Evolutionary conservation across 2,113 vertebrate genomes (phyloP).

Genomic region (Peromyscus polionotus): DNA sequence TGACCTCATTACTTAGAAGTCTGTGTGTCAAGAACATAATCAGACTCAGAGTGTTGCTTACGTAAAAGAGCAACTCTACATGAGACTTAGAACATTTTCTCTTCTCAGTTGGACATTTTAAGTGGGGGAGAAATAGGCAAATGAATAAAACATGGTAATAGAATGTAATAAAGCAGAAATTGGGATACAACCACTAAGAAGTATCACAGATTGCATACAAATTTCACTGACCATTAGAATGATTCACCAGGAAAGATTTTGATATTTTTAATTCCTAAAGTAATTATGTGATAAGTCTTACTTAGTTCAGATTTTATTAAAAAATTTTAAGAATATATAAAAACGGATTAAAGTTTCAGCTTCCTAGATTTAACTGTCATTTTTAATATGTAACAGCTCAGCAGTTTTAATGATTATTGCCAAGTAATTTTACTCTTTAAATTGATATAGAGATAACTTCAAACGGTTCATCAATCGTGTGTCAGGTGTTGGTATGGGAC

Average conservation of each 20-base stretch:
- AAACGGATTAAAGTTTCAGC: slow-evolving; percentile 77
- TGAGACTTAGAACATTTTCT: slow-evolving; percentile 69
- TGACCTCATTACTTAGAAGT: slow-evolving; percentile 45
- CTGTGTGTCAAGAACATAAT: slow-evolving; percentile 61
- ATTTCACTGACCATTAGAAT: slow-evolving; percentile 81
- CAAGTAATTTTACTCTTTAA: slow-evolving; percentile 53
- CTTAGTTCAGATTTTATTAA: slow-evolving; percentile 76
- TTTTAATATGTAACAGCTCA: slow-evolving; percentile 74
- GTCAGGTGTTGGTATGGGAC: neutral
- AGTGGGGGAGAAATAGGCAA: slow-evolving; percentile 64
- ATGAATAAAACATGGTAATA: slow-evolving; percentile 81
- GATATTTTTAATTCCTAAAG: slow-evolving; percentile 78
- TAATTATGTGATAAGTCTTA: slow-evolving; percentile 75
- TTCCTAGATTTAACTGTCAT: slow-evolving; percentile 69
- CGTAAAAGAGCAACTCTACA: slow-evolving; percentile 33
- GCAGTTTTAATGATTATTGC: slow-evolving; percentile 72
- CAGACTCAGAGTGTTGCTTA: slow-evolving; percentile 59
- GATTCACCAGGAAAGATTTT: slow-evolving; percentile 64
- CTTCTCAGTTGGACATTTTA: slow-evolving; percentile 66
- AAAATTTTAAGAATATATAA: slow-evolving; percentile 77
- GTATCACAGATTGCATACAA: slow-evolving; percentile 69
- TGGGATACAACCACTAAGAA: slow-evolving; percentile 76
- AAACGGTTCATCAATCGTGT: neutral
- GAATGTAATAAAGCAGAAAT: slow-evolving; percentile 78
- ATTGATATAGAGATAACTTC: slow-evolving; percentile 47